Percentiles rank a stretch among this genome's conserved stretches.
Evolutionary conservation across 2,888 invertebrate genomes (phyloP).

Genomic region (Sinohyriopsis cumingii): DNA sequence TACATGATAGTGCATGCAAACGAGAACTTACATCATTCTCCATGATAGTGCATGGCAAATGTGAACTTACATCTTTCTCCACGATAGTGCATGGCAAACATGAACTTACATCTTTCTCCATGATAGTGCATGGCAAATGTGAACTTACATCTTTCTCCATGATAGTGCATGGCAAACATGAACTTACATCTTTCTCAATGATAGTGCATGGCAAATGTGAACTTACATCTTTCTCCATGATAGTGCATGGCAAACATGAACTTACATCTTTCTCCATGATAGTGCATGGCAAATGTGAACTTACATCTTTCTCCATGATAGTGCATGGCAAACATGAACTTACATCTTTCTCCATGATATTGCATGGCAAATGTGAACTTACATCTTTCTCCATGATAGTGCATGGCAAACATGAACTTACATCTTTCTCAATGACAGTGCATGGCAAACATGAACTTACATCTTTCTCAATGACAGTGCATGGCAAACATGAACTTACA

Average conservation of each 20-base stretch:
- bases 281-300: slow-evolving; percentile 79
- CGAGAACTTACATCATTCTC: slow-evolving; percentile 86
- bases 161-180: slow-evolving; percentile 83
- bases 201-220: slow-evolving; percentile 83
- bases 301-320: slow-evolving; percentile 94
- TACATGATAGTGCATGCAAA: not conserved
- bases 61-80: slow-evolving; percentile 86
- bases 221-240: slow-evolving; percentile 93
- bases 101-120: slow-evolving; percentile 88
- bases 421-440: slow-evolving; percentile 98
- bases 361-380: slow-evolving; percentile 77
- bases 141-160: slow-evolving; percentile 91
- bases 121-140: slow-evolving; percentile 85
- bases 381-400: slow-evolving; percentile 98
- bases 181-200: slow-evolving; percentile 91
- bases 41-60: slow-evolving; percentile 87
- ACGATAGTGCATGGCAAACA: slow-evolving; percentile 87
- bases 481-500: slow-evolving; percentile 73
- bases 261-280: slow-evolving; percentile 95
- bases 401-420: slow-evolving; percentile 75
- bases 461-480: slow-evolving; percentile 99
- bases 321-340: slow-evolving; percentile 79
- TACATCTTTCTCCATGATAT: slow-evolving; percentile 96
- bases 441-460: slow-evolving; percentile 75
- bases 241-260: slow-evolving; percentile 80